Base-by-base conservation (phyloP, 1,140 invertebrate species). In the Trissolcus basalis region DNA sequence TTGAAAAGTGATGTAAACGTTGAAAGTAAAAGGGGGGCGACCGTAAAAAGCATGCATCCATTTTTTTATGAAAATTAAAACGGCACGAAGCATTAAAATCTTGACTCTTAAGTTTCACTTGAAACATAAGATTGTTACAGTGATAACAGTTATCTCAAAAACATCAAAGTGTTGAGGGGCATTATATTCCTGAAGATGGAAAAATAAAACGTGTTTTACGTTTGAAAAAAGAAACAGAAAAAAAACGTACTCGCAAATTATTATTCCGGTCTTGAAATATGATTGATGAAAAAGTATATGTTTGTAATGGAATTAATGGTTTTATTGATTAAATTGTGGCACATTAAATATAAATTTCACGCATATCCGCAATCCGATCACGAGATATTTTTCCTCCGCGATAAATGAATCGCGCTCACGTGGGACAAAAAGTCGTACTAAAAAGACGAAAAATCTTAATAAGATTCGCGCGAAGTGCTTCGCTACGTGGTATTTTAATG, bases 401-500 rank as follows among this genome's bases (percentile, higher is more conserved):
- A 39, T 4, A 54, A 54, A 41, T 15, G 32, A 16, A 41, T 11
- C n/a, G n/a, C 9, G 36, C 36, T 39, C 9, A 39, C 19, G 19
- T 6, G 19, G 19, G 9, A 39, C 36, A 39, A 39, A 39, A 39
- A 9, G n/a, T 39, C n/a, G 9, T n/a, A n/a, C 9, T 4, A 39
- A 39, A 39, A 39, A 9, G 36, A 4, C 3, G 39, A 54, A 69
- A 70, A 49, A 61, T 27, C 12, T 13, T 63, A 71, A 71, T 41
- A 61, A 60, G 58, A 71, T 63, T 50, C 47, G 19, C 43, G 54
- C 47, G 44, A 64, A 65, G 7, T 15, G 35, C 64, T 53, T 65
- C 32, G 53, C n/a, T 59, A 64, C 64, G 35, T 36, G 27, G 53
- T 55, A 60, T 59, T 70, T 55, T 50, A 76, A 76, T 56, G 60